These are phyloP conservation scores for Pempheris klunzingeri DNA, from an alignment of 2,797 vertebrate species.

Conservation along the genomic window DNA sequence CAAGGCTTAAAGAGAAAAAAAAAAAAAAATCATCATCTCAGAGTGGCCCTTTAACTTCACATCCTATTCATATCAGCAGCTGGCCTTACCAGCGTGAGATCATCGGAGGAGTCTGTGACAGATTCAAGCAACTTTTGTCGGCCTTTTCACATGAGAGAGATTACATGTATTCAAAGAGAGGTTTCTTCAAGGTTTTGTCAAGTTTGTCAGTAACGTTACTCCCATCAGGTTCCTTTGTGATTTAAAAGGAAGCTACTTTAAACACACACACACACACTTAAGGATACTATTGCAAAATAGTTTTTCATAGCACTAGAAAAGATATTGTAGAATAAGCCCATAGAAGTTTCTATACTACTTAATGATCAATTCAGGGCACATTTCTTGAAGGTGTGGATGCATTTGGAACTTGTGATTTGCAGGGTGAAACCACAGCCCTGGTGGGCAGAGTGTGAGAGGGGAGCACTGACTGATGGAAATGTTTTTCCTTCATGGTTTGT, in stretches of 20 bases:
- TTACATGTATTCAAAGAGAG: too few species aligned
- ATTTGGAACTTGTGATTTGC: neutral
- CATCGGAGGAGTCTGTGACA: neutral
- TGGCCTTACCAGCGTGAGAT: neutral
- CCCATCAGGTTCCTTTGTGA: too few species aligned
- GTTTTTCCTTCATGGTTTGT: neutral
- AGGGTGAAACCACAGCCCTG: neutral
- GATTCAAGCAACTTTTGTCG: neutral
- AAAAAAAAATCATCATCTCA: neutral
- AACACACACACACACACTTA: neutral
- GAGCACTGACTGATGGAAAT: neutral
- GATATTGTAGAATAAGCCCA: neutral
- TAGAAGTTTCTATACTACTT: neutral
- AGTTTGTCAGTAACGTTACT: too few species aligned
- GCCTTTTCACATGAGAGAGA: neutral
- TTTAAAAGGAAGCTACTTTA: too few species aligned
- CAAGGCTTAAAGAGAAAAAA: neutral
- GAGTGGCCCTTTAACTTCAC: neutral
- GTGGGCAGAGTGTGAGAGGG: constrained; percentile 1
- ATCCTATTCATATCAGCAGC: neutral
- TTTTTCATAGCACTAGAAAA: neutral
- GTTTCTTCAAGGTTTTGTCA: neutral
- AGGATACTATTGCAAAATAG: neutral
- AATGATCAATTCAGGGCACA: neutral
- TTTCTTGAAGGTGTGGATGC: neutral